Percentiles rank a stretch among this genome's conserved stretches.
Conservation (phyloP, 2,888 invertebrate species). For the Brachylomia viminalis region DNA sequence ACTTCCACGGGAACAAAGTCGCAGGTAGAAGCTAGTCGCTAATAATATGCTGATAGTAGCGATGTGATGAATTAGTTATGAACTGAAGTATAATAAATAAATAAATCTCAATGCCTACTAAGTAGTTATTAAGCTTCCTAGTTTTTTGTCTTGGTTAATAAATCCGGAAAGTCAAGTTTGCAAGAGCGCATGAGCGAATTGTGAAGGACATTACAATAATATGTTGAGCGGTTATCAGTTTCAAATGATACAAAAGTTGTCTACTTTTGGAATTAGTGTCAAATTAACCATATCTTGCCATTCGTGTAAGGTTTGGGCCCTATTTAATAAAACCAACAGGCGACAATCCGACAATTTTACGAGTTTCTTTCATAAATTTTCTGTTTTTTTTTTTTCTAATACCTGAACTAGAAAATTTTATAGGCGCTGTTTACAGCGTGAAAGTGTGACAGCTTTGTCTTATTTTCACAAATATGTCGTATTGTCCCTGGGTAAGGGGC, state of each 20-base stretch:
- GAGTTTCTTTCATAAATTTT: background rate
- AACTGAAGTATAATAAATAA: background rate
- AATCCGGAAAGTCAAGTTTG: background rate
- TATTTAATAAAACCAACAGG: background rate
- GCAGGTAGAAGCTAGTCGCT: too few species aligned
- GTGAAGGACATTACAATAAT: background rate
- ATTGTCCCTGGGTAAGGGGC: background rate
- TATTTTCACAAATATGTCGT: background rate
- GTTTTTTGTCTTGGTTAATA: constrained; percentile 6
- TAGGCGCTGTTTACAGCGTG: too few species aligned
- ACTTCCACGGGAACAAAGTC: too few species aligned
- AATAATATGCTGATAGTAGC: too few species aligned
- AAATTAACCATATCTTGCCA: background rate
- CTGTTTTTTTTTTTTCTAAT: too few species aligned
- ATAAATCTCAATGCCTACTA: background rate
- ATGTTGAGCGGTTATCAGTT: background rate
- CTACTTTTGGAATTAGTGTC: background rate
- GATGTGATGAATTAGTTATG: too few species aligned
- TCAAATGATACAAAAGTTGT: background rate
- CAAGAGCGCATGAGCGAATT: background rate
- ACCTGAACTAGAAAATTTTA: too few species aligned
- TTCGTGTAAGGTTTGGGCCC: too few species aligned
- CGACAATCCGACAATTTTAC: background rate
- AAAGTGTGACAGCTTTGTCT: background rate
- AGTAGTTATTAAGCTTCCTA: background rate